Conservation (phyloP, 2,797 vertebrate genomes). For the Notamacropus eugenii region DNA sequence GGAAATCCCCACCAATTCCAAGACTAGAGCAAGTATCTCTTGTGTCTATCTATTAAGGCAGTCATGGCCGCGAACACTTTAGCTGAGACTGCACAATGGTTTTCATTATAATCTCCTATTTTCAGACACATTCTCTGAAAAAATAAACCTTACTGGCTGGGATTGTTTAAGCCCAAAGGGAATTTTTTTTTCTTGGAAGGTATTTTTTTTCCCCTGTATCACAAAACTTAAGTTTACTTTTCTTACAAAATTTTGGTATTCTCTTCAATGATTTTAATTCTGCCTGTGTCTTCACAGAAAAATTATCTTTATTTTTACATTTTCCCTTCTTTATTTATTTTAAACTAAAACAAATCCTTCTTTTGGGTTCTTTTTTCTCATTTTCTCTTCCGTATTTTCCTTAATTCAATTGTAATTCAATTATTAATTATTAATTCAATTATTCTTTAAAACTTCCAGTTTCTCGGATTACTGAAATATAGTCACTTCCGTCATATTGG, state of each 20-base stretch:
- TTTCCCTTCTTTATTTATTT: not conserved
- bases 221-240: not conserved
- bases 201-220: not conserved
- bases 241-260: not conserved
- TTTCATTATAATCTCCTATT: not conserved
- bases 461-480: not conserved
- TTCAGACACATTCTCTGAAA: conserved; percentile 44
- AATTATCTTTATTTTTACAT: not conserved
- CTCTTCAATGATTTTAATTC: fast-evolving
- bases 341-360: not conserved
- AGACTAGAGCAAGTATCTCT: not conserved
- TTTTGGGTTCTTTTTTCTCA: not conserved
- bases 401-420: fast-evolving
- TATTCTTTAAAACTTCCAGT: not conserved
- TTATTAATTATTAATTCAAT: too few species aligned
- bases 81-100: not conserved
- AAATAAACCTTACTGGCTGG: not conserved
- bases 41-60: not conserved
- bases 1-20: not conserved
- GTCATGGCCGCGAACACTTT: fast-evolving
- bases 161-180: not conserved
- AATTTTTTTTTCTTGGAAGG: conserved; percentile 26
- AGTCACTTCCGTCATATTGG: not conserved
- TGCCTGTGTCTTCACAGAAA: not conserved
- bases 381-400: not conserved